Evolutionary conservation across 2,113 vertebrate genomes (phyloP).

Genomic region (Apus apus): DNA sequence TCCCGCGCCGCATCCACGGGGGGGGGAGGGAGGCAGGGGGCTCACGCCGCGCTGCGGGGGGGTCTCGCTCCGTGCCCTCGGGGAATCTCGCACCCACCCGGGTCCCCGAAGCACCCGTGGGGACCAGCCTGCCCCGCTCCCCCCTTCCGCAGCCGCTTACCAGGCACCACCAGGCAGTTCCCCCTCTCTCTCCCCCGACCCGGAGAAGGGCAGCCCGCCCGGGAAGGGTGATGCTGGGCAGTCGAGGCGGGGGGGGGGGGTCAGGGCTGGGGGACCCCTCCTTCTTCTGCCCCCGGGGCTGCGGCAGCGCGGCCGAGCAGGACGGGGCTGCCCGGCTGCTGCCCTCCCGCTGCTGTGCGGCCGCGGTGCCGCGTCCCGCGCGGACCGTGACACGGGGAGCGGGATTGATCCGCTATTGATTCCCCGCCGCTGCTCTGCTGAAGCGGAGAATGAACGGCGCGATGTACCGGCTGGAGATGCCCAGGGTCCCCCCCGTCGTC

Average conservation of each 20-base stretch:
- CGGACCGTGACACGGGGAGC: neutral
- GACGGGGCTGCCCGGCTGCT: neutral
- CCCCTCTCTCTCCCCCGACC: neutral
- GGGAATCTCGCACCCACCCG: neutral
- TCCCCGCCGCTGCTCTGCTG: neutral
- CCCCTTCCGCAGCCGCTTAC: neutral
- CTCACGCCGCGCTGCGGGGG: neutral
- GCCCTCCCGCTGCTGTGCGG: neutral
- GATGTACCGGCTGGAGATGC: neutral
- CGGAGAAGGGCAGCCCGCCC: neutral
- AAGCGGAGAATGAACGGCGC: neutral
- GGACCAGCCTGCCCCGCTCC: neutral
- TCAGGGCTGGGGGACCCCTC: neutral
- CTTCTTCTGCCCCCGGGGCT: neutral
- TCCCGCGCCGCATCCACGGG: neutral
- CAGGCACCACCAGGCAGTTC: neutral
- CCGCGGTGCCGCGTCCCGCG: neutral
- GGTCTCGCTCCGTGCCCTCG: neutral
- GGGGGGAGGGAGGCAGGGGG: too few species aligned
- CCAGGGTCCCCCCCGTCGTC: neutral
- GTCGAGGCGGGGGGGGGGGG: neutral
- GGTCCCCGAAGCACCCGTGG: neutral
- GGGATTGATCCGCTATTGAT: constrained; percentile 23
- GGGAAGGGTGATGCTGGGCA: neutral
- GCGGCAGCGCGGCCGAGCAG: neutral